Evolutionary conservation across 2,797 vertebrate genomes (phyloP), one percentile per base, ranked within the genome.

Genomic region (Catostomus latipinnis): DNA sequence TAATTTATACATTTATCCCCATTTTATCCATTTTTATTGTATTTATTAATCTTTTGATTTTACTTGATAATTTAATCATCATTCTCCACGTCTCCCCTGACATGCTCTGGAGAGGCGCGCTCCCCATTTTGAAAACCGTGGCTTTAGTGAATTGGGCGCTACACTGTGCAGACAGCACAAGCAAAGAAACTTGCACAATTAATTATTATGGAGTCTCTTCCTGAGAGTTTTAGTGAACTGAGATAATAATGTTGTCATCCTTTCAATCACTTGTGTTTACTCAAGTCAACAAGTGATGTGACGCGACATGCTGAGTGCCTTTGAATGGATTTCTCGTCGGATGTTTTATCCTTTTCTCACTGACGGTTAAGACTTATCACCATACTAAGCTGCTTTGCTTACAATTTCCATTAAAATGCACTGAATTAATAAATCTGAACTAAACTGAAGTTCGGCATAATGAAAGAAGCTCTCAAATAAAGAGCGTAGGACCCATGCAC

Each of bases 391-490:
- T 73, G 46, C 71, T 61, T 50, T 73, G 16, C 57, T 61, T 8
- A 43, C 62, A 65, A 14, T 13, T 8, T 45, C 43, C 45, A 65
- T 65, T 65, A 6, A 9, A 65, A 75, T 18, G 53, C 43, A 49
- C 13, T n/a, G 14, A 67, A 58, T 67, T 34, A 66, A n/a, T 46
- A 46, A 67, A 48, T 52, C 18, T n/a, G 53, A 22, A 18, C 45
- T 45, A n/a, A 76, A 67, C 74, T 57, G 18, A 56, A 13, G 50
- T 16, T 76, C 8, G 16, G 14, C 6, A 48, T 14, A 57, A 62
- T 34, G 22, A 22, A 60, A 65, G 13, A 78, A 83, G 80, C 63
- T 61, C 81, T 82, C 85, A 56, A 43, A 14, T 56, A 71, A n/a
- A 57, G 34, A 13, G 34, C 16, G 52, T 45, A 8, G 52, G 11